A percentile compares a stretch with the other conserved stretches of the same genome.
Conservation (phyloP, 2,888 invertebrate genomes). For the Boloria selene region DNA sequence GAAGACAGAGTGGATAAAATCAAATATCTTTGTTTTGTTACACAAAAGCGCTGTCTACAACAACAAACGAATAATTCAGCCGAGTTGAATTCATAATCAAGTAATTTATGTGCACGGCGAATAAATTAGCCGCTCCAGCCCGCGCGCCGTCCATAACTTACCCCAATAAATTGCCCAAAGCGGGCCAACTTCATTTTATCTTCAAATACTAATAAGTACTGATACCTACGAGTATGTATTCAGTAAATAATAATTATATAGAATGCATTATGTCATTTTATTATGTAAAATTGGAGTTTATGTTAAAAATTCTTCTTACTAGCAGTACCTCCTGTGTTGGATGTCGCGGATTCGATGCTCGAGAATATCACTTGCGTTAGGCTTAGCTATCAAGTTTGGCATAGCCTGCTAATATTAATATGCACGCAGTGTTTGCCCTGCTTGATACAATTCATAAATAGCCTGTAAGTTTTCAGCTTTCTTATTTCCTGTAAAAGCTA, state of each 20-base stretch:
- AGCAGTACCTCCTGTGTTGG: background rate
- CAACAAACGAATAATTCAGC: conserved; percentile 80
- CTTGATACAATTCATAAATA: too few relatives aligned
- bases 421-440: too few relatives aligned
- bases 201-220: conserved; percentile 81
- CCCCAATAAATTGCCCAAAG: conserved; percentile 82
- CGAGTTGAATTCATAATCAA: conserved; percentile 82
- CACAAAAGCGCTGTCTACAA: conserved; percentile 75
- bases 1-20: conserved; percentile 64
- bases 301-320: background rate
- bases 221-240: conserved; percentile 54
- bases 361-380: too few relatives aligned
- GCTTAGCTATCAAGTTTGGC: too few relatives aligned
- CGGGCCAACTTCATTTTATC: conserved; percentile 82
- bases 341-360: too few relatives aligned
- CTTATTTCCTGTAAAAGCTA: too few relatives aligned
- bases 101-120: conserved; percentile 83
- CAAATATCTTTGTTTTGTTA: conserved; percentile 74
- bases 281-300: background rate
- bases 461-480: too few relatives aligned
- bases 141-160: conserved; percentile 81
- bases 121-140: conserved; percentile 80
- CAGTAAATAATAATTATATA: conserved; percentile 43
- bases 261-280: background rate
- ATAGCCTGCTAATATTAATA: too few relatives aligned